Conservation (phyloP, 2,113 vertebrate species). For the Serranochromis macrocephalus region DNA sequence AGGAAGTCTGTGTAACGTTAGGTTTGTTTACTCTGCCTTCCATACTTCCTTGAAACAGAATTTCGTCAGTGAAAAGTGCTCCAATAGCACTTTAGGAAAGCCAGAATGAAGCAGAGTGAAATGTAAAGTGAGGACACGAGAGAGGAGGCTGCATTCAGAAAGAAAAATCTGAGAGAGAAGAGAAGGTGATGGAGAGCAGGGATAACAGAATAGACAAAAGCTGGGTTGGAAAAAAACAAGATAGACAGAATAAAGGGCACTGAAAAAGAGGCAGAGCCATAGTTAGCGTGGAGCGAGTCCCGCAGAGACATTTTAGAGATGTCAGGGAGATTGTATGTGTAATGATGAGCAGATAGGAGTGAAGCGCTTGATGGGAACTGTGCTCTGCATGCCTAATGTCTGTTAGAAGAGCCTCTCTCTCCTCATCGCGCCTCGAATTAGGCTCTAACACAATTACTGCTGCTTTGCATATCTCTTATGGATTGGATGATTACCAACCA, state of each 20-base stretch:
- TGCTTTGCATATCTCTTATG: slow-evolving; percentile 68
- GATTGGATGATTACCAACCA: slow-evolving; percentile 66
- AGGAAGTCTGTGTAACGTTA: slow-evolving; percentile 16
- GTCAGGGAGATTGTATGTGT: slow-evolving; percentile 44
- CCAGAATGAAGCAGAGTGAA: neutral
- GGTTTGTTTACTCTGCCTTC: neutral
- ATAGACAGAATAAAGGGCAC: slow-evolving; percentile 13
- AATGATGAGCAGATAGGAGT: slow-evolving; percentile 52
- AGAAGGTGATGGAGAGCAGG: slow-evolving; percentile 1
- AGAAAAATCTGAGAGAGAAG: neutral
- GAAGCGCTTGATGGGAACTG: slow-evolving; percentile 50
- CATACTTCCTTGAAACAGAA: neutral
- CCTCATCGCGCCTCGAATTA: slow-evolving; percentile 54
- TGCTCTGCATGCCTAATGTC: slow-evolving; percentile 63
- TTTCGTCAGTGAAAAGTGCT: neutral
- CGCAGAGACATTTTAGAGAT: slow-evolving; percentile 53
- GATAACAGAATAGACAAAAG: slow-evolving; percentile 27
- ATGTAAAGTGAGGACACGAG: neutral
- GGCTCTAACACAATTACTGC: slow-evolving; percentile 66
- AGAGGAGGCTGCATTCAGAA: neutral
- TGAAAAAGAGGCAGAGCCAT: slow-evolving; percentile 26
- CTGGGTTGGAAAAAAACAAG: neutral
- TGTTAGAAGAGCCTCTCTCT: slow-evolving; percentile 51
- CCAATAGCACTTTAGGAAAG: neutral
- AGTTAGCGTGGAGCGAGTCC: slow-evolving; percentile 36